Conservation (phyloP, 2,113 vertebrate species). For the Alligator mississippiensis region DNA sequence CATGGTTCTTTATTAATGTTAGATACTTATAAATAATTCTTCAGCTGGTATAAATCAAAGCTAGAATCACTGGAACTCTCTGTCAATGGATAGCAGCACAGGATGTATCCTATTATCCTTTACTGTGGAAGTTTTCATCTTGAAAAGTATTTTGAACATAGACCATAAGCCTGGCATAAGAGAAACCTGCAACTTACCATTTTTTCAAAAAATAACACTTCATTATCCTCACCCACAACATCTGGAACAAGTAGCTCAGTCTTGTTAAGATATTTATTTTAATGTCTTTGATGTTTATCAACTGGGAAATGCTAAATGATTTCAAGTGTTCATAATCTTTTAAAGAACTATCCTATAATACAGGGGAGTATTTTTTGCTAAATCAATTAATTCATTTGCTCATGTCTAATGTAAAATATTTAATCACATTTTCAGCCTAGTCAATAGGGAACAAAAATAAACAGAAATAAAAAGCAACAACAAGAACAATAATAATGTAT, state of each 20-base stretch:
- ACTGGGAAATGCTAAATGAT: neutral
- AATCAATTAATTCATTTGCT: neutral
- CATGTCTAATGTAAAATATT: neutral
- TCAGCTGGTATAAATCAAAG: neutral
- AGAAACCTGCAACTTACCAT: neutral
- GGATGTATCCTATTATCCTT: neutral
- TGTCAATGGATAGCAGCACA: neutral
- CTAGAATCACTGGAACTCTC: neutral
- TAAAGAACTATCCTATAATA: neutral
- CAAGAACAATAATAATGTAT: neutral
- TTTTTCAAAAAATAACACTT: neutral
- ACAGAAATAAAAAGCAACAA: neutral
- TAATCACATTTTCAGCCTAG: neutral
- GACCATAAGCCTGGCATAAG: neutral
- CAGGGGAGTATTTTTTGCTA: neutral
- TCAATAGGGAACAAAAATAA: neutral
- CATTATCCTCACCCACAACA: constrained; percentile 2
- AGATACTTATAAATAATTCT: neutral
- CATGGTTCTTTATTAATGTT: neutral
- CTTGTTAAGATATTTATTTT: constrained; percentile 20
- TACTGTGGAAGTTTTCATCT: neutral
- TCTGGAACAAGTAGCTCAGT: constrained; percentile 16
- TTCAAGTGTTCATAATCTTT: neutral
- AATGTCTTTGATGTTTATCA: neutral
- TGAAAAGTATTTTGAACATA: neutral